Conservation (phyloP, 64 coral and sea anemone genomes). For the Pachyseris speciosa region DNA sequence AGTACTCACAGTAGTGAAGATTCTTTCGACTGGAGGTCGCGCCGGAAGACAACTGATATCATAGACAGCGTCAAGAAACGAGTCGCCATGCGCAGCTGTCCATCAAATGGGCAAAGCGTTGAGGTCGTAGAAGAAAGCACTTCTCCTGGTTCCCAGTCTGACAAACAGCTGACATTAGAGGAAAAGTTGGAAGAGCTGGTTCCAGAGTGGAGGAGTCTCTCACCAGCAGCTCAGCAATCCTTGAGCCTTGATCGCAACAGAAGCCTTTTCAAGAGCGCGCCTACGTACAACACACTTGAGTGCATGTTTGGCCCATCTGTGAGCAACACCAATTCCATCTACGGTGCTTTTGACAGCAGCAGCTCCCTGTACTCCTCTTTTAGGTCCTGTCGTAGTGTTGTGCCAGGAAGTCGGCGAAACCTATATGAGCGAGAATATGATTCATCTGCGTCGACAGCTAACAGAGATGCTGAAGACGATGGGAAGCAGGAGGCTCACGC, state of each 20-base stretch:
- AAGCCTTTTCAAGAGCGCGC: conserved; percentile 32
- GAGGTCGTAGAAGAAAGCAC: background rate
- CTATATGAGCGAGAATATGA: background rate
- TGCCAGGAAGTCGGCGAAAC: background rate
- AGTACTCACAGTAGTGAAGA: conserved; percentile 41
- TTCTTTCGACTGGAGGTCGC: conserved; percentile 57
- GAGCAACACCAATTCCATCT: background rate
- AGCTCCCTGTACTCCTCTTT: conserved; percentile 17
- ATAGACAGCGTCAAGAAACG: conserved; percentile 73
- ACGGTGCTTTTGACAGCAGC: conserved; percentile 18
- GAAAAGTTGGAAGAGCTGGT: conserved; percentile 32
- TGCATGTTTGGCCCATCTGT: conserved; percentile 58
- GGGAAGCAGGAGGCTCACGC: background rate
- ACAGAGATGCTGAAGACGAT: background rate
- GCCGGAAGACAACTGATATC: conserved; percentile 45
- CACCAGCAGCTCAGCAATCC: conserved; percentile 43
- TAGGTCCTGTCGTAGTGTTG: background rate
- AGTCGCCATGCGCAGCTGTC: background rate
- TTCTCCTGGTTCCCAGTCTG: background rate
- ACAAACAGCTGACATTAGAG: conserved; percentile 28
- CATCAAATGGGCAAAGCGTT: background rate
- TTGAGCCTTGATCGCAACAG: conserved; percentile 58
- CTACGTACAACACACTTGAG: conserved; percentile 23
- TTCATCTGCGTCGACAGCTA: background rate
- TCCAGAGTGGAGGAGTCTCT: conserved; percentile 39